A percentile compares a stretch with the other conserved stretches of the same genome.
Evolutionary conservation across 2,888 invertebrate species (phyloP).

Genomic region (Agonopterix heracliana): DNA sequence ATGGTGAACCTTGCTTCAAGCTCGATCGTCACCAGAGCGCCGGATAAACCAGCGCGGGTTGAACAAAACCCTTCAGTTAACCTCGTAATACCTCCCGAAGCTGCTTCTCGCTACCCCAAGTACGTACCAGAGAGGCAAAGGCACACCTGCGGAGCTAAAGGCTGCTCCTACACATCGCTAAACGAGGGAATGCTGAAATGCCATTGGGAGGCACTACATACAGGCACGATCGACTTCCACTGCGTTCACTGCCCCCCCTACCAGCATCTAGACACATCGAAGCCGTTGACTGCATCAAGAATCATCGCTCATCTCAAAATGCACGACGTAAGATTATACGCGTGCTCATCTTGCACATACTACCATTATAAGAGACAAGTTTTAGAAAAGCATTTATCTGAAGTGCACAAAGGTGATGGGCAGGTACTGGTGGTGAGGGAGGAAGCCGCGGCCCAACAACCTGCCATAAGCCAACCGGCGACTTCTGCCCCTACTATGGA

Average conservation of each 20-base stretch:
- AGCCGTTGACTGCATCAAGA: slow-evolving; percentile 73
- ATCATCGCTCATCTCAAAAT: slow-evolving; percentile 84
- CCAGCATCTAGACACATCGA: slow-evolving; percentile 61
- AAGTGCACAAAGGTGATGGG: slow-evolving; percentile 73
- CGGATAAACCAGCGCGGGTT: slow-evolving; percentile 26
- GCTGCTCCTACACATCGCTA: slow-evolving; percentile 82
- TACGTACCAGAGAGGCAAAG: slow-evolving; percentile 75
- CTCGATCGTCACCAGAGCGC: slow-evolving; percentile 48
- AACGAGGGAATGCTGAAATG: slow-evolving; percentile 82
- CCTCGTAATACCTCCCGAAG: slow-evolving; percentile 28
- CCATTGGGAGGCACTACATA: slow-evolving; percentile 84
- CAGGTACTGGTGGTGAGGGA: slow-evolving; percentile 54
- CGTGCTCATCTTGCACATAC: slow-evolving; percentile 82
- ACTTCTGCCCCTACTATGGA: slow-evolving; percentile 56
- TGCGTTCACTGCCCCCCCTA: slow-evolving; percentile 84
- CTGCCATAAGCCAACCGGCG: slow-evolving; percentile 19
- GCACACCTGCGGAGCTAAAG: slow-evolving; percentile 82
- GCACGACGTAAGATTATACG: slow-evolving; percentile 84
- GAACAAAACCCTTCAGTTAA: slow-evolving; percentile 16
- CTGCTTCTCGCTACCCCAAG: slow-evolving; percentile 48
- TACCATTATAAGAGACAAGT: slow-evolving; percentile 78
- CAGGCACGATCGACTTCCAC: slow-evolving; percentile 73
- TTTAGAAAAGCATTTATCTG: slow-evolving; percentile 80
- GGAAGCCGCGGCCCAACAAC: slow-evolving; percentile 31
- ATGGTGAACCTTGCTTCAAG: slow-evolving; percentile 90